These are phyloP conservation scores for Nephrotoma flavescens DNA, from an alignment of 2,888 invertebrate genomes.

Conservation along the genomic window DNA sequence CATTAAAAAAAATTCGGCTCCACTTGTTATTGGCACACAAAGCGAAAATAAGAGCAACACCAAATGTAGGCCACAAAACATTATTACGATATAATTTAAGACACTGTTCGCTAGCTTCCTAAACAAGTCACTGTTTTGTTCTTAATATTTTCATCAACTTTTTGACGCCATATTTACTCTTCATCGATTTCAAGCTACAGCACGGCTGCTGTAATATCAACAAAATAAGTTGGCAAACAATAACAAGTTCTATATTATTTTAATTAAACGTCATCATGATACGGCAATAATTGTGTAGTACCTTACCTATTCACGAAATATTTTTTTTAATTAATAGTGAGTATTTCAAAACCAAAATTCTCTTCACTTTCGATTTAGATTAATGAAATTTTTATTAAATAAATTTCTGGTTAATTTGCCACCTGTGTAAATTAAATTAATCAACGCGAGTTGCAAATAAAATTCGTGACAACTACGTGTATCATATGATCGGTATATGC, in stretches of 20 bases:
- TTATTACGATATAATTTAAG: no score
- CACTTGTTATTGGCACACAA: no score
- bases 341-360: neutral
- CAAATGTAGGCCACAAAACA: no score
- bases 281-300: neutral
- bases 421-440: neutral
- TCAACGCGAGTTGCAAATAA: neutral
- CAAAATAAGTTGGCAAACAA: neutral
- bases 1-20: no score
- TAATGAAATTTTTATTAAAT: neutral
- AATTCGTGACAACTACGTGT: neutral
- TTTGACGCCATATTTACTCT: neutral
- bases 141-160: no score
- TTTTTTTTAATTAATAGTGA: neutral
- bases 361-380: neutral
- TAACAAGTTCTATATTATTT: neutral
- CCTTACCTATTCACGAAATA: neutral
- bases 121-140: no score
- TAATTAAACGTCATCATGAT: neutral
- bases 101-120: no score
- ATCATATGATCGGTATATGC: neutral
- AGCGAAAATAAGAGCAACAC: no score
- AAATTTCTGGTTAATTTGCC: neutral
- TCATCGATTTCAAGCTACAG: neutral
- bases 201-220: neutral